Conservation (phyloP, 2,113 vertebrate genomes). For the Saccopteryx bilineata region DNA sequence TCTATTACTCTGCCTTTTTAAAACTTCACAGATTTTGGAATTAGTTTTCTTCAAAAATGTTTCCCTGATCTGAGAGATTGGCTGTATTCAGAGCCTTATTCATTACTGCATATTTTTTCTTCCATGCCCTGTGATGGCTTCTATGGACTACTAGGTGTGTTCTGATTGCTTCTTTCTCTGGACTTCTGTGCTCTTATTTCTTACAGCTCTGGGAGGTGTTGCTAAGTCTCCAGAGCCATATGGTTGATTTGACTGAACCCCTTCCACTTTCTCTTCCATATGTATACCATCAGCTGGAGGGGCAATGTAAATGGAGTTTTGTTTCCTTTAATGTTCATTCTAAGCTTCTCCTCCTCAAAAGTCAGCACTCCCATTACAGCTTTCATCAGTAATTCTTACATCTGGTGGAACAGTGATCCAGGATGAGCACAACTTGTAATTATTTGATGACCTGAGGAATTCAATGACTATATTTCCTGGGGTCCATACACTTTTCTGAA, state of each 20-base stretch:
- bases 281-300: not conserved
- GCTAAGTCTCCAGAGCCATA: not conserved
- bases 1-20: conserved; percentile 61
- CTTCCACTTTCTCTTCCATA: conserved; percentile 1
- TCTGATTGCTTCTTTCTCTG: conserved; percentile 15
- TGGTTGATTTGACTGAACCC: not conserved
- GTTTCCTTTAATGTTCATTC: conserved; percentile 46
- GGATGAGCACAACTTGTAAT: not conserved
- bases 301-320: not conserved
- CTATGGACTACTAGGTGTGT: not conserved
- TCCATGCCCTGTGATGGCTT: conserved; percentile 24
- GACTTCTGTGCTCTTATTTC: conserved; percentile 18
- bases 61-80: conserved; percentile 50
- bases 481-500: not conserved
- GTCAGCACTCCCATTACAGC: not conserved
- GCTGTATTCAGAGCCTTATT: not conserved
- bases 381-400: not conserved
- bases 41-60: conserved; percentile 38
- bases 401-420: not conserved
- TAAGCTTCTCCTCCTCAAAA: not conserved
- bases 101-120: not conserved
- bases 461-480: not conserved
- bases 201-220: conserved; percentile 4
- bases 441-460: not conserved
- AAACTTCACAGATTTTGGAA: conserved; percentile 64